Evolutionary conservation across 2,113 vertebrate species (phyloP), one percentile per base, ranked within the genome.

Genomic region (Myotis brandtii): DNA sequence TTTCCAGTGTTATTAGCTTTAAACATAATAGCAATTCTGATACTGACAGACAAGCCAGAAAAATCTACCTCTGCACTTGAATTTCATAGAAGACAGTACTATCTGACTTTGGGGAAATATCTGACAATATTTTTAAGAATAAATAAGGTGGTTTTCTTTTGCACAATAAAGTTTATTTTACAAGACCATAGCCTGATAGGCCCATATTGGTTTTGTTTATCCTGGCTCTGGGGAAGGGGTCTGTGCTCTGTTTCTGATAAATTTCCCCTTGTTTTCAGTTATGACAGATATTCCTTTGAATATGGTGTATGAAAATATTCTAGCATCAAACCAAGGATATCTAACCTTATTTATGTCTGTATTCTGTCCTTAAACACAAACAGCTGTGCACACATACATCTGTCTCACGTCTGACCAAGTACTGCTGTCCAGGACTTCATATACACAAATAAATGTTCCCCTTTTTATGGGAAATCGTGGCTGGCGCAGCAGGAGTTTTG

Each of bases 231-330:
- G 64, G 95, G 91, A 97, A 92, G 96, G 72, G 84, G 86, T 96
- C 95, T 98, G 95, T 96, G 96, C 56, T 97, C 97, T 98, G 97
- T 97, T 98, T 98, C 97, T 98, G 97, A 98, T 98, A 98, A 96
- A 97, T 97, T 98, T 98, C 86, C 95, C 50, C 95, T 97, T 97
- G 95, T 98, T 89, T 95, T 98, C 95, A 97, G 96, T 97, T 98
- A 97, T 97, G 97, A 96, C 91, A 97, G 97, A 98, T 98, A 98
- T 96, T 96, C 91, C 97, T 98, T 98, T 98, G 98, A 98, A 98
- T 96, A 16, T 30, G 50, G 92, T 96, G 95, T 97, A 98, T 98
- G 96, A 98, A 98, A 98, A 98, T 97, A 97, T 95, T 97, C 77
- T 83, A 97, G 97, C 97, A 98, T 95, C 91, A 98, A 96, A 97